Evolutionary conservation across 2,113 vertebrate species (phyloP).

Genomic region (Castor canadensis): DNA sequence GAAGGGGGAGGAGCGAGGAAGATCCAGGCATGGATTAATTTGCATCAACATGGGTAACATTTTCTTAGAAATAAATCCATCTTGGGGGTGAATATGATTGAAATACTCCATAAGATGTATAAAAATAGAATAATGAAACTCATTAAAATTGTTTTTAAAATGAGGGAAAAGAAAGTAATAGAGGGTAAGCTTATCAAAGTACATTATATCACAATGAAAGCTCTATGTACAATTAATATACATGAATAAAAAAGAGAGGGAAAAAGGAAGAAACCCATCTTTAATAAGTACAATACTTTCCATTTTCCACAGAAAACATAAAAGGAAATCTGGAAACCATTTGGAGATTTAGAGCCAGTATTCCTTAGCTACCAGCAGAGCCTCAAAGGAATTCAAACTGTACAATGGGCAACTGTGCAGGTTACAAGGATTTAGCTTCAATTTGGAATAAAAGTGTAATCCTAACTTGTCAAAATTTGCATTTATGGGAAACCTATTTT

Average conservation of each 20-base stretch:
- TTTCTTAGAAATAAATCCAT: conserved; percentile 4
- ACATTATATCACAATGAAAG: no score
- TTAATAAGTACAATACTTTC: not conserved
- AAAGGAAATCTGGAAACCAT: not conserved
- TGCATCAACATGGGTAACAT: not conserved
- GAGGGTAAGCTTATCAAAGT: no score
- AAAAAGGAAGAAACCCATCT: not conserved
- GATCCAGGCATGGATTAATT: not conserved
- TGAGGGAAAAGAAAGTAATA: no score
- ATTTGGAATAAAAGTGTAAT: not conserved
- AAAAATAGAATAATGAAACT: no score
- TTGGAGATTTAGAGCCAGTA: not conserved
- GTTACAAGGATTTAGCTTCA: not conserved
- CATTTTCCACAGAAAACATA: not conserved
- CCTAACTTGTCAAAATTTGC: not conserved
- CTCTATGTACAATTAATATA: no score
- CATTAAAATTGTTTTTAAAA: no score
- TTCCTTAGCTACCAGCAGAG: not conserved
- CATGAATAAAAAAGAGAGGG: no score
- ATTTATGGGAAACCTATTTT: conserved; percentile 5
- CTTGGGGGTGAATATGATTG: no score
- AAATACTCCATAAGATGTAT: no score
- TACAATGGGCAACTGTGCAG: not conserved
- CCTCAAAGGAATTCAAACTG: not conserved
- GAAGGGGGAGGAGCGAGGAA: not conserved